These are phyloP conservation scores for Tetheella fluctuosa DNA, from an alignment of 2,888 invertebrate genomes.

Conservation along the genomic window DNA sequence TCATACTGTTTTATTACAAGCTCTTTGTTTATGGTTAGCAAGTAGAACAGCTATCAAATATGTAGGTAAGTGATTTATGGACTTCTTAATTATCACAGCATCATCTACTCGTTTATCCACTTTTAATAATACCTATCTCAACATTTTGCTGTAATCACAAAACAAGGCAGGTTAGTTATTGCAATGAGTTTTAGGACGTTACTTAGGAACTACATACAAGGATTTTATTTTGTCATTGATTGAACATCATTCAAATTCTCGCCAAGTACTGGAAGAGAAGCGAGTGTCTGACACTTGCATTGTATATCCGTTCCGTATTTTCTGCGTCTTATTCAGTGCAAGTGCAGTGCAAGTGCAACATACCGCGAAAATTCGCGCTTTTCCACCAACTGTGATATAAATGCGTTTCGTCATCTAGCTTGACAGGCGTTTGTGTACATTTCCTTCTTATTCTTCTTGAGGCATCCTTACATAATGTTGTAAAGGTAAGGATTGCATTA, in stretches of 20 bases:
- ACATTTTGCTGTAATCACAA: neutral
- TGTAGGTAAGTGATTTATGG: neutral
- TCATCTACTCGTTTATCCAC: neutral
- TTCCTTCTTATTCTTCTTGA: neutral
- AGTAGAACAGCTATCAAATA: slow-evolving; percentile 24
- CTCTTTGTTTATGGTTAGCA: slow-evolving; percentile 33
- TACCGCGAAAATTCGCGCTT: neutral
- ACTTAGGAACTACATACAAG: neutral
- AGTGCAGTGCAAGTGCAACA: neutral
- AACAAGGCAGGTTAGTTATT: too few relatives aligned
- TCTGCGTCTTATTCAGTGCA: neutral
- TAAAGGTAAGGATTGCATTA: too few relatives aligned
- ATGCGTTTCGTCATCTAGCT: neutral
- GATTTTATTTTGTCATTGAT: neutral
- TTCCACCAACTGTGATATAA: neutral
- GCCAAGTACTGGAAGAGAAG: neutral
- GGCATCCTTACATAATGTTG: neutral
- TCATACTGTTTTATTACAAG: slow-evolving; percentile 46
- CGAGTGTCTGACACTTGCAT: slow-evolving; percentile 1
- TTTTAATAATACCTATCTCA: neutral
- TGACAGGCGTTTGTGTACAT: slow-evolving; percentile 5
- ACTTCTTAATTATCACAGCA: neutral
- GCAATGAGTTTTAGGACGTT: neutral
- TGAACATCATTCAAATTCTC: neutral
- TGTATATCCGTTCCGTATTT: neutral